A percentile compares a stretch with the other conserved stretches of the same genome.
These are phyloP conservation scores for Plebejus melissa DNA, from an alignment of 2,888 invertebrate species.

Conservation along the genomic window DNA sequence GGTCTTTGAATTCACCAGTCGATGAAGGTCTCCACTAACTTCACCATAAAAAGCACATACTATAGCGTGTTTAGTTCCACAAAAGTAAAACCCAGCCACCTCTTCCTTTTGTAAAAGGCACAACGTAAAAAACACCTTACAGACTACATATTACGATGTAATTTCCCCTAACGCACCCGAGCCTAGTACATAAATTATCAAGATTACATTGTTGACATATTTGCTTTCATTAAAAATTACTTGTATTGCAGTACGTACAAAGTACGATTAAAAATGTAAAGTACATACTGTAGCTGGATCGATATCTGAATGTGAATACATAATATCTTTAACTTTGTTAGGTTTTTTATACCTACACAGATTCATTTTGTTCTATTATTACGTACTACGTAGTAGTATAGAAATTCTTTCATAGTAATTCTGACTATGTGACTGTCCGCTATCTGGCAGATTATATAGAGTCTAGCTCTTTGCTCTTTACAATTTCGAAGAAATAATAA, in stretches of 20 bases:
- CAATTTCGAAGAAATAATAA: no score
- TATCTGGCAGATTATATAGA: no score
- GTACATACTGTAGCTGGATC: neutral
- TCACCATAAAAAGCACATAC: neutral
- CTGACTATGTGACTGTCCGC: no score
- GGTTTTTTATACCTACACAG: neutral
- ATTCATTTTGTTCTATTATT: neutral
- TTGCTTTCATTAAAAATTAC: slow-evolving; percentile 18
- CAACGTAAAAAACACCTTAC: neutral
- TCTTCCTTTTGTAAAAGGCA: neutral
- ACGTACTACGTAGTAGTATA: no score
- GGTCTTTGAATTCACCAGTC: neutral
- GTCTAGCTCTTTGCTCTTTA: no score
- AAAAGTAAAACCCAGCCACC: neutral
- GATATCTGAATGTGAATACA: slow-evolving; percentile 6
- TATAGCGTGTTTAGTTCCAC: neutral
- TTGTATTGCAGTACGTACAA: slow-evolving; percentile 16
- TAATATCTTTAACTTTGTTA: neutral
- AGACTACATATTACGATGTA: neutral
- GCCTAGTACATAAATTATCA: slow-evolving; percentile 12
- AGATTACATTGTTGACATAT: slow-evolving; percentile 16
- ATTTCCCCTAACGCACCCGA: neutral
- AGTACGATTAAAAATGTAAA: slow-evolving; percentile 5
- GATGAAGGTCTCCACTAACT: neutral
- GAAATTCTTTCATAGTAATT: no score